These are phyloP conservation scores for Aplysia californica DNA, from an alignment of 1,140 invertebrate species.

Conservation along the genomic window DNA sequence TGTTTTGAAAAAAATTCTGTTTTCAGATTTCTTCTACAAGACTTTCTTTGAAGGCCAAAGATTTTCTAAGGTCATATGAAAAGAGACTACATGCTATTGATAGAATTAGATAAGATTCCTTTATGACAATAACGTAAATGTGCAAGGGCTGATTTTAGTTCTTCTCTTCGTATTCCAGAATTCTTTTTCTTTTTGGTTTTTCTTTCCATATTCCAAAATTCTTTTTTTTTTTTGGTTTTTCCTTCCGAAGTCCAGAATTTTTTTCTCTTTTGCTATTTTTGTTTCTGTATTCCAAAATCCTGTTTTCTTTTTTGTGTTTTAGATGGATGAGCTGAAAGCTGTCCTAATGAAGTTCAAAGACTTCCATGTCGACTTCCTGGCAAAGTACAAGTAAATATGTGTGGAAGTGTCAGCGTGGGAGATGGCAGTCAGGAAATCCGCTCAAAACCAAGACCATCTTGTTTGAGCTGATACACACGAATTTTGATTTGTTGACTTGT, in stretches of 20 bases:
- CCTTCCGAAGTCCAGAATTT: background rate
- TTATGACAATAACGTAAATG: too few species aligned
- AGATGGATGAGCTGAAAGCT: conserved; percentile 82
- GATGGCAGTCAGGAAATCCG: background rate
- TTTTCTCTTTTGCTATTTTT: background rate
- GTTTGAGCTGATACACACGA: too few species aligned
- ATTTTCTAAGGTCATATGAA: too few species aligned
- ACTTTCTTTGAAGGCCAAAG: too few species aligned
- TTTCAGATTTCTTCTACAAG: too few species aligned
- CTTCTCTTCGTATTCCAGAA: too few species aligned
- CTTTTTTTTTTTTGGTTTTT: background rate
- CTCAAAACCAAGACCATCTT: too few species aligned
- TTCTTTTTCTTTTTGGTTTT: background rate
- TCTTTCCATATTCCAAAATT: background rate
- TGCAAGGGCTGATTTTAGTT: too few species aligned
- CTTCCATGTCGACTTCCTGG: conserved; percentile 90
- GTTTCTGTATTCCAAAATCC: background rate
- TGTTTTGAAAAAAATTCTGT: too few species aligned
- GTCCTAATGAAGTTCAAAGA: conserved; percentile 87
- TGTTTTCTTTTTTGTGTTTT: background rate
- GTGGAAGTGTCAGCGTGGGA: background rate
- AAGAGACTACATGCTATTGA: too few species aligned
- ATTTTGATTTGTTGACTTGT: too few species aligned
- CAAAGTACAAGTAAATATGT: conserved; percentile 76
- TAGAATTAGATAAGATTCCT: too few species aligned